Evolutionary conservation across 2,113 vertebrate genomes (phyloP).

Genomic region (Nematolebias whitei): DNA sequence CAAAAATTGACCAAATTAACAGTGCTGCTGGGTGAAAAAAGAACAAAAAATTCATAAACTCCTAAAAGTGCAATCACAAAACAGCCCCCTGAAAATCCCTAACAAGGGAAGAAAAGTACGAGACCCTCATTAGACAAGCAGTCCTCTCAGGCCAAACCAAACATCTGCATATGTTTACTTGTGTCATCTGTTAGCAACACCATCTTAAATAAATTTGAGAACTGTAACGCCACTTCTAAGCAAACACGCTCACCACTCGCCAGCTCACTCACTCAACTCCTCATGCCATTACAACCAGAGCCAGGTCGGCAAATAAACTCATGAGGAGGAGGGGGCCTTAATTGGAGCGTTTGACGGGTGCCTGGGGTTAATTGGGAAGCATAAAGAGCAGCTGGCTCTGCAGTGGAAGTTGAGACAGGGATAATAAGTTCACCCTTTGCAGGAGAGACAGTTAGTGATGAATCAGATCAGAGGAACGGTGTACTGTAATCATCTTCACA

Average conservation of each 20-base stretch:
- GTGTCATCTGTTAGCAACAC: slow-evolving; percentile 70
- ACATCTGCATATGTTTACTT: slow-evolving; percentile 74
- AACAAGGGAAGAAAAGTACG: slow-evolving; percentile 46
- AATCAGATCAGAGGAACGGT: slow-evolving; percentile 77
- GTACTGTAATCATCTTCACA: slow-evolving; percentile 73
- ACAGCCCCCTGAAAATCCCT: slow-evolving; percentile 62
- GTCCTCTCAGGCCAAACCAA: slow-evolving; percentile 56
- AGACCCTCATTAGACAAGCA: slow-evolving; percentile 61
- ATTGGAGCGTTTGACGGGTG: slow-evolving; percentile 71
- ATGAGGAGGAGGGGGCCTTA: slow-evolving; percentile 60
- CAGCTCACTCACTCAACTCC: slow-evolving; percentile 35
- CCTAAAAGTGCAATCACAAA: slow-evolving; percentile 59
- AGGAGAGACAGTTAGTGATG: slow-evolving; percentile 71
- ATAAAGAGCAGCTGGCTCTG: slow-evolving; percentile 76
- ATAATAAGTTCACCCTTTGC: slow-evolving; percentile 79
- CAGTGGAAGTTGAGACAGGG: slow-evolving; percentile 70
- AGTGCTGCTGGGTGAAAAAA: slow-evolving; percentile 15
- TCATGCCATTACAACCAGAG: slow-evolving; percentile 27
- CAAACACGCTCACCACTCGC: slow-evolving; percentile 53
- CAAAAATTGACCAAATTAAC: slow-evolving; percentile 1
- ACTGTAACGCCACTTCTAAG: slow-evolving; percentile 64
- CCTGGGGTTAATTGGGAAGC: slow-evolving; percentile 79
- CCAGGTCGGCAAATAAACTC: slow-evolving; percentile 35
- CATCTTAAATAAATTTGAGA: slow-evolving; percentile 66
- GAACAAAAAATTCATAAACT: slow-evolving; percentile 61